Evolutionary conservation across 1,140 invertebrate genomes (phyloP).

Genomic region (Eumeta japonica): DNA sequence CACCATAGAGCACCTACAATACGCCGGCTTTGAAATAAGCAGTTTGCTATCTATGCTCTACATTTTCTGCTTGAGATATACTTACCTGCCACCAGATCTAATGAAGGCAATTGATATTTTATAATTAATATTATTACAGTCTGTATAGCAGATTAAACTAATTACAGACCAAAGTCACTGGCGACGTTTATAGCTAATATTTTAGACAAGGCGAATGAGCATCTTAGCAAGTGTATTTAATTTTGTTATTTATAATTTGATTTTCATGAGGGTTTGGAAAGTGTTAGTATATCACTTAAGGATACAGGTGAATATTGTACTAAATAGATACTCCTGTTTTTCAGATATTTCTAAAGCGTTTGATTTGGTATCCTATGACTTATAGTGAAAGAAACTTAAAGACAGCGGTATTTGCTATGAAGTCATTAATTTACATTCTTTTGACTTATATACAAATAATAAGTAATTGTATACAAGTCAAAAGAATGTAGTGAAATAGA

Average conservation of each 20-base stretch:
- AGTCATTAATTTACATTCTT: too few species aligned
- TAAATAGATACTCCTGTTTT: neutral
- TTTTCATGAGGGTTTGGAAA: neutral
- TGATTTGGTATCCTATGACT: slow-evolving; percentile 3
- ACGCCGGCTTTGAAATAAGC: slow-evolving; percentile 2
- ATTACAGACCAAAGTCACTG: slow-evolving; percentile 5
- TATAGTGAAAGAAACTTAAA: slow-evolving; percentile 1
- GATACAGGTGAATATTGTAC: too few species aligned
- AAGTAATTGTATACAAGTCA: too few species aligned
- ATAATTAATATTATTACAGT: slow-evolving; percentile 5
- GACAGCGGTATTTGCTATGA: too few species aligned
- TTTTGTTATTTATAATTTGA: neutral
- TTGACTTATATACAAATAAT: too few species aligned
- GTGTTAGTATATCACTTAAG: neutral
- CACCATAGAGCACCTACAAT: slow-evolving; percentile 5
- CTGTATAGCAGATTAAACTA: neutral
- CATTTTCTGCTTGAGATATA: slow-evolving; percentile 4
- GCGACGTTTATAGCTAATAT: slow-evolving; percentile 3
- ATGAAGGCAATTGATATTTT: slow-evolving; percentile 5
- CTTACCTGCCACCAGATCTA: slow-evolving; percentile 2
- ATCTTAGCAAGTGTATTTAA: neutral
- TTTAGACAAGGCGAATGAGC: neutral
- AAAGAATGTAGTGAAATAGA: too few species aligned
- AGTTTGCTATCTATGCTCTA: slow-evolving; percentile 5
- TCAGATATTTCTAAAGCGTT: neutral